These are phyloP conservation scores for Zaprionus gabonicus DNA, from an alignment of 1,140 invertebrate genomes.

Conservation along the genomic window DNA sequence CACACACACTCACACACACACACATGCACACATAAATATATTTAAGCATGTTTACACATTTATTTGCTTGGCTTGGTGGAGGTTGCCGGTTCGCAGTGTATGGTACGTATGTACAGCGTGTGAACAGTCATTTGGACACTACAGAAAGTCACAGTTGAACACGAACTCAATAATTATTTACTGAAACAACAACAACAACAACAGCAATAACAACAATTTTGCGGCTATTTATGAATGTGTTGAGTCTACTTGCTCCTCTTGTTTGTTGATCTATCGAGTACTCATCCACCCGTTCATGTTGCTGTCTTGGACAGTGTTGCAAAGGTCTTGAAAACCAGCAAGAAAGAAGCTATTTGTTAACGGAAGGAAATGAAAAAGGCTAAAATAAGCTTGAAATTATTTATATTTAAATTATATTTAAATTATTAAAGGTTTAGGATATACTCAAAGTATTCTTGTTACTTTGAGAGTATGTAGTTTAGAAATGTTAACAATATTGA, in stretches of 20 bases:
- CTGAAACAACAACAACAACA: not conserved
- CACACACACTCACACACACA: not conserved
- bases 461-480: no score
- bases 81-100: not conserved
- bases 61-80: not conserved
- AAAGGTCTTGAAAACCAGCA: not conserved
- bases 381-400: not conserved
- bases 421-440: no score
- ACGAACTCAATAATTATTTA: not conserved
- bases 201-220: not conserved
- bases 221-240: conserved; percentile 2
- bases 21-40: not conserved
- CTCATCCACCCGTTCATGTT: not conserved
- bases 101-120: not conserved
- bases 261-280: not conserved
- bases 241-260: not conserved
- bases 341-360: not conserved
- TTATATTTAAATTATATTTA: no score
- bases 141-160: not conserved
- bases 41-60: no score
- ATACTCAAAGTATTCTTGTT: no score
- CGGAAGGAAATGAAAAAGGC: not conserved
- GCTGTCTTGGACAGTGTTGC: not conserved
- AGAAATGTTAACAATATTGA: no score
- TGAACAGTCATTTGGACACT: not conserved